These are phyloP conservation scores for Lepidocolaptes lacrymiger DNA, from an alignment of 2,797 vertebrate genomes.

Conservation along the genomic window DNA sequence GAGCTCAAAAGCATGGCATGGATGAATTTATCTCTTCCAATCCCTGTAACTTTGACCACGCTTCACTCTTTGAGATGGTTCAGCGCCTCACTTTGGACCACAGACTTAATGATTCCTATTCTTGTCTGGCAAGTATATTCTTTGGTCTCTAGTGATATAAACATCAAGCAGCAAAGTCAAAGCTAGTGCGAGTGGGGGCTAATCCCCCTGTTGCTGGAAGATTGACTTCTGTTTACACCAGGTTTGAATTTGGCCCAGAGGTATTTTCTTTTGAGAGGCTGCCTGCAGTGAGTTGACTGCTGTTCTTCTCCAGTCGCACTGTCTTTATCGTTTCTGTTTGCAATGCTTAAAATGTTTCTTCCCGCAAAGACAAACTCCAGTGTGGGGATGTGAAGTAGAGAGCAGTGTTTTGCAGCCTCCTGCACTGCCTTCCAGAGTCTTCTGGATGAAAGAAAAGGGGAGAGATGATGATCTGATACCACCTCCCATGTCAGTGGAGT, in stretches of 20 bases:
- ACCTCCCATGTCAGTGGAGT: background rate
- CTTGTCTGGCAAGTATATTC: constrained; percentile 94
- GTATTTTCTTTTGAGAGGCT: constrained; percentile 51
- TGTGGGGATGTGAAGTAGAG: constrained; percentile 38
- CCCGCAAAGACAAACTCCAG: constrained; percentile 24
- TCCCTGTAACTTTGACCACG: constrained; percentile 98
- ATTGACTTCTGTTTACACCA: constrained; percentile 52
- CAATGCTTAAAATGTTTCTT: constrained; percentile 54
- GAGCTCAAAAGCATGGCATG: constrained; percentile 99
- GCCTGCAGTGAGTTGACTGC: constrained; percentile 49
- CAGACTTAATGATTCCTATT: constrained; percentile 99
- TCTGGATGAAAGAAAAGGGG: constrained; percentile 34
- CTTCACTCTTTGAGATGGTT: constrained; percentile 95
- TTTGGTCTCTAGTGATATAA: constrained; percentile 80
- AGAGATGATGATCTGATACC: background rate
- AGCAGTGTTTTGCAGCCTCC: constrained; percentile 36
- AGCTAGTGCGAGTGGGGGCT: constrained; percentile 51
- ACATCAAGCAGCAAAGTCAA: constrained; percentile 67
- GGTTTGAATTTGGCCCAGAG: constrained; percentile 59
- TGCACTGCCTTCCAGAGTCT: constrained; percentile 43
- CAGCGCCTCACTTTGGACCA: constrained; percentile 98
- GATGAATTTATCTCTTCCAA: constrained; percentile 99
- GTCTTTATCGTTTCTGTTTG: constrained; percentile 39
- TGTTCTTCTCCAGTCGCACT: constrained; percentile 47
- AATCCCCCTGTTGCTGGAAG: constrained; percentile 55